Evolutionary conservation across 2,888 invertebrate genomes (phyloP).

Genomic region (Nycteola revayana): DNA sequence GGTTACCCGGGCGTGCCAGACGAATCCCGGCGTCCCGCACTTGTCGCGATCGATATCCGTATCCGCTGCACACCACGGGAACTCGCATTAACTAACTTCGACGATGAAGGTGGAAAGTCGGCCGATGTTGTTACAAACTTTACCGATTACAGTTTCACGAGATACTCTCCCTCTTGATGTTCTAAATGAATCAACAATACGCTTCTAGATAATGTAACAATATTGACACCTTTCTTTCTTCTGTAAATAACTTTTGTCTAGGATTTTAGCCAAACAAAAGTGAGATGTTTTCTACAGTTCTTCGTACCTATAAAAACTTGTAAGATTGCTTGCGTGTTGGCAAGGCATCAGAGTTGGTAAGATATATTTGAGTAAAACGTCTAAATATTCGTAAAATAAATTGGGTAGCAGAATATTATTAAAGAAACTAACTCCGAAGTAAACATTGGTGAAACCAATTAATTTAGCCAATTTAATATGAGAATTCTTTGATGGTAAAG

Average conservation of each 20-base stretch:
- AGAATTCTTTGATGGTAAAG: too few species aligned
- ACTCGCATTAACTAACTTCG: constrained; percentile 74
- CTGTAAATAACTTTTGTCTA: constrained; percentile 10
- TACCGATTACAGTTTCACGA: constrained; percentile 66
- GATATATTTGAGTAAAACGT: too few species aligned
- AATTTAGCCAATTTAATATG: too few species aligned
- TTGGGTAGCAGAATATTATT: too few species aligned
- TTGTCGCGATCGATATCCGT: constrained; percentile 77
- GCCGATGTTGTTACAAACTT: constrained; percentile 76
- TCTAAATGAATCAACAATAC: constrained; percentile 61
- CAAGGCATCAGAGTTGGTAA: constrained; percentile 16
- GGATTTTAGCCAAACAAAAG: constrained; percentile 4
- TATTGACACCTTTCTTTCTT: constrained; percentile 18
- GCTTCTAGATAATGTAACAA: constrained; percentile 34
- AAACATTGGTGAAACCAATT: too few species aligned
- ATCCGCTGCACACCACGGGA: constrained; percentile 70
- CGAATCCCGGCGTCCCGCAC: constrained; percentile 73
- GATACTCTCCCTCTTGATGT: constrained; percentile 58
- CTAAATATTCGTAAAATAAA: too few species aligned
- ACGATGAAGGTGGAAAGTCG: constrained; percentile 71
- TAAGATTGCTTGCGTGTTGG: constrained; percentile 22
- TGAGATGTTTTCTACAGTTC: too few species aligned
- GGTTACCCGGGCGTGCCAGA: constrained; percentile 67
- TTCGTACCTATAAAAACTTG: constrained; percentile 7
- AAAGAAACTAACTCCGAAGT: too few species aligned